These are phyloP conservation scores for Theretra japonica DNA, from an alignment of 2,888 invertebrate species.

Conservation along the genomic window DNA sequence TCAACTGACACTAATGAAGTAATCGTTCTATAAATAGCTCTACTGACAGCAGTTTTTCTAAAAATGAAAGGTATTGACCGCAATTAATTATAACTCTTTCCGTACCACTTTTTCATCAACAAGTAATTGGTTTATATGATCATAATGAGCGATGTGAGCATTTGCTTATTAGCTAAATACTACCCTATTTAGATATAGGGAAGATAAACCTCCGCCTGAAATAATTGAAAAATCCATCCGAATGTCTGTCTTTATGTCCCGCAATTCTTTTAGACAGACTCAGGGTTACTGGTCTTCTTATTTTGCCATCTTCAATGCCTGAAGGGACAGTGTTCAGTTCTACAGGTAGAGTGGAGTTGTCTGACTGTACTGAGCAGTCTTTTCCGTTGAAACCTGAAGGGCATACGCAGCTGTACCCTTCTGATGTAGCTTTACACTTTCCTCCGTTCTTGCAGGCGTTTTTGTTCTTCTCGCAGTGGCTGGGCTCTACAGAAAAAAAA, in stretches of 20 bases:
- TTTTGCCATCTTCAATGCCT: conserved; percentile 33
- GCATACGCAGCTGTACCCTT: conserved; percentile 92
- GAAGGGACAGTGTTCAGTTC: conserved; percentile 43
- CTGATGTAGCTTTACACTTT: conserved; percentile 91
- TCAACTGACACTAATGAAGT: not conserved
- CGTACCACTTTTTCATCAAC: no score
- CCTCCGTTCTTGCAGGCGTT: conserved; percentile 91
- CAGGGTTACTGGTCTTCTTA: conserved; percentile 12
- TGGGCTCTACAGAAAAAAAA: conserved; percentile 86
- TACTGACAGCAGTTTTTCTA: not conserved
- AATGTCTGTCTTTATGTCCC: conserved; percentile 19
- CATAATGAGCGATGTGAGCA: not conserved
- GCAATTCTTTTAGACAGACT: conserved; percentile 11
- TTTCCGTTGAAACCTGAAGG: conserved; percentile 90
- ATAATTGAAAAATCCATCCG: conserved; percentile 14
- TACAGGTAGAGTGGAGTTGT: conserved; percentile 54
- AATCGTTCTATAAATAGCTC: not conserved
- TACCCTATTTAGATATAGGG: conserved; percentile 8
- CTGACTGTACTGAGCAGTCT: conserved; percentile 87
- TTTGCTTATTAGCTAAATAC: not conserved
- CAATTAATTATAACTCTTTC: no score
- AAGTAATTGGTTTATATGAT: no score
- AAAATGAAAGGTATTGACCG: no score
- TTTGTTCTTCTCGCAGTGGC: conserved; percentile 92
- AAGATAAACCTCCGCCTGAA: conserved; percentile 21